phyloP scores from a whole-genome alignment of 2,888 invertebrate genomes.

The Girardia tigrina region DNA sequence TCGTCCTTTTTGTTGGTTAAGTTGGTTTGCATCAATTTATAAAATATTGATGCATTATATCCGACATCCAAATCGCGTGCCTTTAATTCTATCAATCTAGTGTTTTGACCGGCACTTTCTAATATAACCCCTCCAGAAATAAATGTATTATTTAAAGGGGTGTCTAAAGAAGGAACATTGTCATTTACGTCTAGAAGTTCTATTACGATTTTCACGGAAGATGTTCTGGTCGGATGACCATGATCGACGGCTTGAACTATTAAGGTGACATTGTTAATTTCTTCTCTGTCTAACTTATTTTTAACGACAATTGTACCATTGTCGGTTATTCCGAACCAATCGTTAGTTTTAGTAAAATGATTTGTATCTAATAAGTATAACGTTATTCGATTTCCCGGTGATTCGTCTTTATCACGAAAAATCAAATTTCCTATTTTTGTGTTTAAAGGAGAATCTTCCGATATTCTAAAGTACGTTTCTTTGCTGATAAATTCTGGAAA shows the following conservation, averaged over 20 bases:
- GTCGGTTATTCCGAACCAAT: slow-evolving; percentile 24
- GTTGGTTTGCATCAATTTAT: background rate
- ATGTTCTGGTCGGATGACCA: background rate
- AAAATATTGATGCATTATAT: slow-evolving; percentile 28
- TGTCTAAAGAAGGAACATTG: slow-evolving; percentile 16
- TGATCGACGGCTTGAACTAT: background rate
- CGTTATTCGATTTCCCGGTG: background rate
- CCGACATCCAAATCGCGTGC: slow-evolving; percentile 26
- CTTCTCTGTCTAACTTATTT: slow-evolving; percentile 20
- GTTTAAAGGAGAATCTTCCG: background rate
- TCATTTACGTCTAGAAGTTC: slow-evolving; percentile 24
- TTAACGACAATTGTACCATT: background rate
- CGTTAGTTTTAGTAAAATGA: background rate
- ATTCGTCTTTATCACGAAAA: slow-evolving; percentile 26
- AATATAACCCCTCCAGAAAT: background rate
- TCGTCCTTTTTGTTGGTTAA: background rate
- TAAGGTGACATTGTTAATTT: background rate
- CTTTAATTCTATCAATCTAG: background rate
- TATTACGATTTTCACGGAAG: slow-evolving; percentile 9
- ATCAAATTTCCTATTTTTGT: background rate
- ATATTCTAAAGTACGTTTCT: background rate
- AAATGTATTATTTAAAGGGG: slow-evolving; percentile 12
- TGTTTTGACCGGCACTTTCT: background rate
- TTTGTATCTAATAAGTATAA: background rate
- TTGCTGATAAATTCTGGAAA: slow-evolving; percentile 15